Conservation (phyloP, 2,797 vertebrate species). For the Phrynocephalus forsythii region DNA sequence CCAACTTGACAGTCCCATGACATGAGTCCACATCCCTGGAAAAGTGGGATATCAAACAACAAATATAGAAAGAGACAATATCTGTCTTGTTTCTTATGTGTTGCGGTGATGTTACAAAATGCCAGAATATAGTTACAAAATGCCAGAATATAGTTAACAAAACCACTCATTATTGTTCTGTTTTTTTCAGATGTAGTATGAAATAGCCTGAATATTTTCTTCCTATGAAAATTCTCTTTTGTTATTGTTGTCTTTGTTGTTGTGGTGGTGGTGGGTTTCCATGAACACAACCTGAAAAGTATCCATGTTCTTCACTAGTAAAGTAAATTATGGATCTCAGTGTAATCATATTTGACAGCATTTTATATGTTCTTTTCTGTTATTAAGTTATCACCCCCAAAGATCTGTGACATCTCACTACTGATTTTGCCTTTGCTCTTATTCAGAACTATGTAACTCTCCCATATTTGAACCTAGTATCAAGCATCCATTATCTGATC, state of each 20-base stretch:
- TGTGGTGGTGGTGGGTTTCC: conserved; percentile 12
- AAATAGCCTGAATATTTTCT: background rate
- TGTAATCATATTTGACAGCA: conserved; percentile 11
- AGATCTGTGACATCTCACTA: conserved; percentile 18
- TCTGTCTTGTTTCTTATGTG: background rate
- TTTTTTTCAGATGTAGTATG: background rate
- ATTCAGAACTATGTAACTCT: conserved; percentile 1
- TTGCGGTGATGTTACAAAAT: background rate
- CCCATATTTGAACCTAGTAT: conserved; percentile 46
- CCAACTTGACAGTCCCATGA: too few relatives aligned
- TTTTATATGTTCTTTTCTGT: background rate
- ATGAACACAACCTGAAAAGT: conserved; percentile 32
- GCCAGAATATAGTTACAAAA: background rate
- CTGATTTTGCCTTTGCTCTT: background rate
- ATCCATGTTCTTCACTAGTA: conserved; percentile 54
- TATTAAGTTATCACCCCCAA: conserved; percentile 30
- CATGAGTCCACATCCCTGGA: too few relatives aligned
- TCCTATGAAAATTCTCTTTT: background rate
- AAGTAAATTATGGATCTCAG: conserved; percentile 18
- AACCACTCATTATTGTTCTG: background rate
- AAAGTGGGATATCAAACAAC: background rate
- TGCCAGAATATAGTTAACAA: background rate
- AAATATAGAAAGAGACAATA: background rate
- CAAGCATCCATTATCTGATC: conserved; percentile 40
- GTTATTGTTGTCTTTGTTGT: background rate